Evolutionary conservation across 1,140 invertebrate species (phyloP), one percentile per base, ranked within the genome.

Genomic region (Ooceraea biroi): DNA sequence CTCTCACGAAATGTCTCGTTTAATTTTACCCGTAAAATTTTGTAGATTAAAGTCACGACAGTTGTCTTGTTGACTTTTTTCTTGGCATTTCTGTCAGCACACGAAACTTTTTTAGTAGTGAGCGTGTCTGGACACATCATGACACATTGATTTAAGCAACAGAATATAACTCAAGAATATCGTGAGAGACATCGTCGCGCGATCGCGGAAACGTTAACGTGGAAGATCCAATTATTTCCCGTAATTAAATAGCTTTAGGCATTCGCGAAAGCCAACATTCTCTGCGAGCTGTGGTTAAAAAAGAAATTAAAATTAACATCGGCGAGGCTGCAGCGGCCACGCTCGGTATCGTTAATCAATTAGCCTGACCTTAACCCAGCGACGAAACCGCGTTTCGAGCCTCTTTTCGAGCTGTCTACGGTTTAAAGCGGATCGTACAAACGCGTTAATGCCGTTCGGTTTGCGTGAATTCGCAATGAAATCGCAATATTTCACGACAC

Each of bases 301-400:
- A 36, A 7, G 36, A 44, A 46, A 60, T 60, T 46, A 27, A 73
- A 73, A 73, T 60, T 73, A 60, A 58, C 52, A 8, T 27, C 17
- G 8, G n/a, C 19, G 46, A 14, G 19, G n/a, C 48, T n/a, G 44
- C 30, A 44, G 65, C 46, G 7, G 22, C 25, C 48, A 41, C 17
- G 22, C 3, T 30, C 12, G 19, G 30, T 76, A 60, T 76, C 73
- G 46, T 76, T 48, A 77, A 77, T 77, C 58, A 73, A 73, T 73
- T 73, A 76, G 41, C 48, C 48, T 41, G 85, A 84, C 85, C 85
- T 86, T 86, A 84, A 86, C 85, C 85, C 72, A 71, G 69, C 78
- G 65, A 78, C 22, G 48, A 84, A 84, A 71, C 82, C 7, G 77
- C 83, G 78, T 65, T 76, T 77, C 61, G 57, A 77, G 27, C 19